A percentile compares a stretch with the other conserved stretches of the same genome.
Conservation (phyloP, 2,888 invertebrate genomes). For the Lithosia quadra region DNA sequence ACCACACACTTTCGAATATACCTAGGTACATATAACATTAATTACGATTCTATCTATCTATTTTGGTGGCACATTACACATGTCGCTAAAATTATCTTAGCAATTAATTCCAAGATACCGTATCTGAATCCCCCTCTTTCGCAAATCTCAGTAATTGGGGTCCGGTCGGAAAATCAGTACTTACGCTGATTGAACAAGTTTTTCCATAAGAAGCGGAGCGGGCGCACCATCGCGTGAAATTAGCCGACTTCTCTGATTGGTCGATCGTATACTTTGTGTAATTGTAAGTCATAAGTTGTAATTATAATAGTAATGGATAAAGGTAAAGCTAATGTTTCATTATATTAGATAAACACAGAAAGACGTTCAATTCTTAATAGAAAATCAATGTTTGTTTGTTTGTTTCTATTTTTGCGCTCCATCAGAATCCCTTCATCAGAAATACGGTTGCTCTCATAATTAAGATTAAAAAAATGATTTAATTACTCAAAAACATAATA, state of each 20-base stretch:
- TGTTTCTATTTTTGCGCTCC: too few relatives aligned
- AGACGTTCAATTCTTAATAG: too few relatives aligned
- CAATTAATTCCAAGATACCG: constrained; percentile 40
- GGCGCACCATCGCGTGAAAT: constrained; percentile 79
- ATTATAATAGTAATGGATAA: constrained; percentile 22
- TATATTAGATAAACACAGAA: too few relatives aligned
- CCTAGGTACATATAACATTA: too few relatives aligned
- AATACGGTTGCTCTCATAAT: too few relatives aligned
- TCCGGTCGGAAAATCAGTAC: constrained; percentile 74
- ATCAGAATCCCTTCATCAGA: too few relatives aligned
- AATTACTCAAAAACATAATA: too few relatives aligned
- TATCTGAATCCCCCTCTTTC: constrained; percentile 47
- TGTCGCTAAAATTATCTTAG: not conserved
- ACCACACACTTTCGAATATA: too few relatives aligned
- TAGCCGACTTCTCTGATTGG: constrained; percentile 64
- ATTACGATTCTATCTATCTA: not conserved
- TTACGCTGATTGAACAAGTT: constrained; percentile 84
- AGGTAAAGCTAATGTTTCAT: not conserved
- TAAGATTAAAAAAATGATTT: too few relatives aligned
- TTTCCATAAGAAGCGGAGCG: constrained; percentile 72
- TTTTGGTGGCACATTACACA: not conserved
- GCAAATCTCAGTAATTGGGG: constrained; percentile 44
- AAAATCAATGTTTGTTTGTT: too few relatives aligned
- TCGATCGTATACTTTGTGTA: constrained; percentile 43
- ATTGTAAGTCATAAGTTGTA: constrained; percentile 51